A percentile compares a stretch with the other conserved stretches of the same genome.
Conservation (phyloP, 2,888 invertebrate genomes). For the Omphaloscelis lunosa region DNA sequence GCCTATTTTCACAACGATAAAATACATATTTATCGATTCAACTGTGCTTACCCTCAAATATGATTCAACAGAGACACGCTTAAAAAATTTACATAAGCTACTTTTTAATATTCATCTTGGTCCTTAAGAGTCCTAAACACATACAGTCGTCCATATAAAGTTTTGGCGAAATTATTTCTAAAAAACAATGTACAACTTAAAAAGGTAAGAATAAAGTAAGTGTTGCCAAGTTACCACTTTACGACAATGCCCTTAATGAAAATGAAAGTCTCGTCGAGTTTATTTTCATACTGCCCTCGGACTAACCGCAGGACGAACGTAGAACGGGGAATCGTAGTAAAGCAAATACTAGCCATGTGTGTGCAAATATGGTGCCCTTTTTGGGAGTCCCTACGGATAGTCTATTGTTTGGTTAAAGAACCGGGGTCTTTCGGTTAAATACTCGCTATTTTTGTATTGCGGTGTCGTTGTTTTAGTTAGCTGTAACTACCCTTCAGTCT, state of each 20-base stretch:
- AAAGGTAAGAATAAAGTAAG: conserved; percentile 47
- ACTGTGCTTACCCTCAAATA: conserved; percentile 27
- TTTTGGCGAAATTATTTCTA: conserved; percentile 23
- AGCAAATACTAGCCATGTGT: conserved; percentile 76
- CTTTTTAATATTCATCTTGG: conserved; percentile 21
- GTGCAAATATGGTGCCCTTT: conserved; percentile 80
- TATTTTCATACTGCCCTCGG: conserved; percentile 67
- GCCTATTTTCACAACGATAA: conserved; percentile 54
- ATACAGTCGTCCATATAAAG: neutral
- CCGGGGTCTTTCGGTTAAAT: conserved; percentile 63
- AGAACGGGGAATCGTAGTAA: conserved; percentile 76
- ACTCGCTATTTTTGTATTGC: conserved; percentile 64
- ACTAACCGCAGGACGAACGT: conserved; percentile 68
- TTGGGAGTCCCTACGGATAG: conserved; percentile 73
- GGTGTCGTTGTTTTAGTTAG: conserved; percentile 57
- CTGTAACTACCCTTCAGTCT: conserved; percentile 53
- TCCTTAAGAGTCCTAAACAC: neutral
- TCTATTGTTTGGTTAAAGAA: conserved; percentile 77
- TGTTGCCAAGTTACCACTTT: conserved; percentile 73
- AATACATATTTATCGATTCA: conserved; percentile 60
- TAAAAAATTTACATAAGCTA: conserved; percentile 41
- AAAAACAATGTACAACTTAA: conserved; percentile 47
- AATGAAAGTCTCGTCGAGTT: conserved; percentile 72
- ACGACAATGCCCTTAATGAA: conserved; percentile 74
- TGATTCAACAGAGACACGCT: conserved; percentile 13